Percentiles rank a stretch among this genome's conserved stretches.
phyloP scores from a whole-genome alignment of 2,888 invertebrate species.

The Ceriagrion tenellum region DNA sequence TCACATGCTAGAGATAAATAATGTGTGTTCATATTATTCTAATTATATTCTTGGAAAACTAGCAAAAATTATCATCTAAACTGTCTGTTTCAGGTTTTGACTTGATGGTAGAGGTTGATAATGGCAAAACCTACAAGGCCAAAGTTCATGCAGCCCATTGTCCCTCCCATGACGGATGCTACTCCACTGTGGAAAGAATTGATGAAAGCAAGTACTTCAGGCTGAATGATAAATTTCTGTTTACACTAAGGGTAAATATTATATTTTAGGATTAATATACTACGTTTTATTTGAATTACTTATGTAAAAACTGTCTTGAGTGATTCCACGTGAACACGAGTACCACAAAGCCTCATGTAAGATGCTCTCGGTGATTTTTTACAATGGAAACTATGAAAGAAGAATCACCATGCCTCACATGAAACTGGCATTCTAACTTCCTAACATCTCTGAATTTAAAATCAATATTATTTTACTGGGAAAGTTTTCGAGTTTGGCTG shows the following conservation, averaged over 20 bases:
- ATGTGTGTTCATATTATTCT: background rate
- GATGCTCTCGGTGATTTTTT: too few relatives aligned
- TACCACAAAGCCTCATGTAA: too few relatives aligned
- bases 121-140: slow-evolving; percentile 88
- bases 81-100: slow-evolving; percentile 80
- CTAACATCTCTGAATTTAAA: too few relatives aligned
- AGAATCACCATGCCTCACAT: too few relatives aligned
- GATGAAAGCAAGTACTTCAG: slow-evolving; percentile 85
- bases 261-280: background rate
- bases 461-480: too few relatives aligned
- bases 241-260: slow-evolving; percentile 85
- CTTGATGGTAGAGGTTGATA: slow-evolving; percentile 84
- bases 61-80: too few relatives aligned
- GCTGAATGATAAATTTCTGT: slow-evolving; percentile 89
- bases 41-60: background rate
- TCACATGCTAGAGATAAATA: background rate
- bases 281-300: too few relatives aligned
- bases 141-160: slow-evolving; percentile 88
- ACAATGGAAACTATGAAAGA: too few relatives aligned
- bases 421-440: too few relatives aligned
- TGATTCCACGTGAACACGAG: too few relatives aligned
- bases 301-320: too few relatives aligned
- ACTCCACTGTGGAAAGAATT: slow-evolving; percentile 86
- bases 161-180: slow-evolving; percentile 94
- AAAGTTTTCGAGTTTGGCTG: too few relatives aligned